These are phyloP conservation scores for Chymomyza caudatula DNA, from an alignment of 2,888 invertebrate genomes.

Conservation along the genomic window DNA sequence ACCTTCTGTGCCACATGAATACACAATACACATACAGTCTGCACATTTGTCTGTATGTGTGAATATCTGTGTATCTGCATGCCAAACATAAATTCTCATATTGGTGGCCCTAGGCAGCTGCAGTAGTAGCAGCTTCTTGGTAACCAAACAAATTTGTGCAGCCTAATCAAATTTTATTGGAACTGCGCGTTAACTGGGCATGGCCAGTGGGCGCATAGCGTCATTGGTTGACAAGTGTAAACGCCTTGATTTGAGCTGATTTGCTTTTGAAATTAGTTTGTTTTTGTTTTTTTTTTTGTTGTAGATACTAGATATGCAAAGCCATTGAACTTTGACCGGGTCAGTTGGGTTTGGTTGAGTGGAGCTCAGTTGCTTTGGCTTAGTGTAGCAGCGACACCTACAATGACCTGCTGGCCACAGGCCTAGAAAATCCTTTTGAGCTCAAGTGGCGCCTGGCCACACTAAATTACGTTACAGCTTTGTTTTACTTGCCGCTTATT, in stretches of 20 bases:
- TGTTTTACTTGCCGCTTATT: constrained; percentile 57
- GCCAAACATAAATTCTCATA: constrained; percentile 49
- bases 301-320: constrained; percentile 16
- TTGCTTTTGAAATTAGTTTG: constrained; percentile 3
- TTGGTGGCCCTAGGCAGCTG: constrained; percentile 22
- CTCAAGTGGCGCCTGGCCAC: background rate
- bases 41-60: background rate
- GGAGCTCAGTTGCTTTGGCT: too few species aligned
- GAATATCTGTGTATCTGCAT: background rate
- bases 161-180: constrained; percentile 66
- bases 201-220: too few species aligned
- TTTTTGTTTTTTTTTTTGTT: background rate
- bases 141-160: constrained; percentile 33
- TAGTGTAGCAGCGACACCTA: background rate
- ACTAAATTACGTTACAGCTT: constrained; percentile 4
- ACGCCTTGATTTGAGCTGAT: constrained; percentile 14
- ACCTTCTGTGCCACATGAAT: background rate
- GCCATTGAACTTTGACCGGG: constrained; percentile 53
- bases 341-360: background rate
- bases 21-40: background rate
- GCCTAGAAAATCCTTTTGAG: background rate
- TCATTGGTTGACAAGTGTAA: constrained; percentile 5
- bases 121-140: background rate
- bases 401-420: too few species aligned
- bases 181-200: background rate